Base-by-base conservation (phyloP, 2,888 invertebrate species). In the Epistrophe eligans region DNA sequence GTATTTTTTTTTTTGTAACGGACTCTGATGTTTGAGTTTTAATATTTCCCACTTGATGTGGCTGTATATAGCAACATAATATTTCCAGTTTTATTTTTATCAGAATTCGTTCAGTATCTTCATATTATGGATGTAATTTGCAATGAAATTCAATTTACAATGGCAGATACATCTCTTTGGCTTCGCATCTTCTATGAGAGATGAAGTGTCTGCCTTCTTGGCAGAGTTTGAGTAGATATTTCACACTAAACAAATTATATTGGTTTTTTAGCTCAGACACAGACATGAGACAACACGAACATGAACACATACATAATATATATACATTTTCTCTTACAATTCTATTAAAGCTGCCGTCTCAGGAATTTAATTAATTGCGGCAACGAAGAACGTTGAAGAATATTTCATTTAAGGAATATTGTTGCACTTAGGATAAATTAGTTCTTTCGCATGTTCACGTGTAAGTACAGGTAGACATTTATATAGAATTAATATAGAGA, bases 121-220 rank as follows among this genome's bases (percentile, higher is more conserved):
- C 72, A 40, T 70, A 55, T 71, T 83, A 74, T 82, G 82, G 50
- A 79, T 82, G 82, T 74, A 87, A 87, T 87, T 76, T 87, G 83
- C 83, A 83, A 71, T 87, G 77, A 82, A 87, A 82, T 73, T 87
- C 66, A 87, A 83, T 87, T 87, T 83, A 60, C 79, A 79, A 64
- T 79, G 66, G 45, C 60, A 79, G 74, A 66, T 79, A 60, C 71
- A 77, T 74, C 82, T 55, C 43, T 74, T 66, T 38, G 67, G 57
- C 15, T 81, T 70, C 67, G 48, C 17, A 32, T 77, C 76, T 71
- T 72, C 43, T 35, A 17, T n/a, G 5, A 10, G 35, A 15, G 19
- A 43, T 38, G 48, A 0, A 43, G 17, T 40, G 62, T 43, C 45
- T 32, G 32, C 24, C 38, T 13, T 17, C 17, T 15, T 52, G 24